phyloP scores from a whole-genome alignment of 2,797 vertebrate species.

The Varecia variegata region DNA sequence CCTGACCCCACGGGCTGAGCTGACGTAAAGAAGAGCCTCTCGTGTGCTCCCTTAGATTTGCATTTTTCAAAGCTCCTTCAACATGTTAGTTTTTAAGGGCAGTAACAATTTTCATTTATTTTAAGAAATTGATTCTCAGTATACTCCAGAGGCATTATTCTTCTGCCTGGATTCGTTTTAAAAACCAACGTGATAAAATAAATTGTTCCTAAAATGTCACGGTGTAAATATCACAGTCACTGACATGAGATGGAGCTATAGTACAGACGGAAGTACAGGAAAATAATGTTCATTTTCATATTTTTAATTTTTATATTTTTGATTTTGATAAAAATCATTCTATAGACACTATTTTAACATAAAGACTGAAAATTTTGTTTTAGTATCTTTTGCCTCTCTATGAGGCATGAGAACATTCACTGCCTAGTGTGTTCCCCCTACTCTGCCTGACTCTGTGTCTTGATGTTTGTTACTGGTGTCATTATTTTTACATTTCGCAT shows the following conservation, averaged over 20 bases:
- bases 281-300: neutral
- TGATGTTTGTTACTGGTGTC: neutral
- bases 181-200: slow-evolving; percentile 8
- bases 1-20: neutral
- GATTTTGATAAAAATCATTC: neutral
- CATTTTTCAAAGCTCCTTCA: slow-evolving; percentile 5
- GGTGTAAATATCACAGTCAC: neutral
- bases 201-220: neutral
- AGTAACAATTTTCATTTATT: slow-evolving; percentile 43
- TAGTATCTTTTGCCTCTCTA: neutral
- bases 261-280: neutral
- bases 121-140: neutral
- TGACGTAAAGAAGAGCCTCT: neutral
- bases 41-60: neutral
- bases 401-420: neutral
- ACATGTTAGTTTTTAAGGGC: neutral
- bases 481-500: neutral
- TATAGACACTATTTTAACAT: neutral
- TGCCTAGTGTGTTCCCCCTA: neutral
- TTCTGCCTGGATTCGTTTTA: slow-evolving; percentile 6
- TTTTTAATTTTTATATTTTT: neutral
- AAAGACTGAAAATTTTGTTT: neutral
- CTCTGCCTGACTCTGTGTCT: neutral
- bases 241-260: neutral
- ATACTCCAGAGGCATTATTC: neutral